Conservation (phyloP, 2,113 vertebrate genomes). For the Chauna torquata region DNA sequence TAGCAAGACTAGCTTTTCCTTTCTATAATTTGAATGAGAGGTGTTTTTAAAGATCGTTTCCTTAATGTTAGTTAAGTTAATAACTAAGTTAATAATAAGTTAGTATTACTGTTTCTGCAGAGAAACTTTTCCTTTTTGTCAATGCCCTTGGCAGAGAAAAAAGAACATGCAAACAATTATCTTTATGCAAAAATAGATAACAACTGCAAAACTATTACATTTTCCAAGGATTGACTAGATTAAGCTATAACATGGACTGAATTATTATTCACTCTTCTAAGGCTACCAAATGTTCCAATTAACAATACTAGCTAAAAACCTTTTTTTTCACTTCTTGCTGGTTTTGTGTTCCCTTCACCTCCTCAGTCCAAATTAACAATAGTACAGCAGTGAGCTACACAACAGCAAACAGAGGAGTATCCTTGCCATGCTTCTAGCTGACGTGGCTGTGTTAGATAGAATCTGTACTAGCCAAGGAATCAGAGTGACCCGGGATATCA, state of each 20-base stretch:
- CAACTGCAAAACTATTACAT: not conserved
- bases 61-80: too few species aligned
- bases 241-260: not conserved
- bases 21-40: not conserved
- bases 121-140: not conserved
- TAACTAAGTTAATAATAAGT: too few species aligned
- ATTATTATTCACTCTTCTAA: not conserved
- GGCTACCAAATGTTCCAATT: not conserved
- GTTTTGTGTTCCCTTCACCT: not conserved
- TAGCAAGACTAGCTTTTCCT: not conserved
- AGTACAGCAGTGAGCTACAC: not conserved
- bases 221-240: not conserved
- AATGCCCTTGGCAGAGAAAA: not conserved
- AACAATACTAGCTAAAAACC: not conserved
- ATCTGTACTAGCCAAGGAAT: not conserved
- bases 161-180: not conserved
- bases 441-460: not conserved
- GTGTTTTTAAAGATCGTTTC: not conserved
- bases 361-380: not conserved
- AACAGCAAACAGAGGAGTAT: not conserved
- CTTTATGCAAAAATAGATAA: not conserved
- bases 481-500: not conserved
- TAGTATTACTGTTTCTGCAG: not conserved
- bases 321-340: not conserved
- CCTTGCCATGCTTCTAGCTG: not conserved